Conservation (phyloP, 1,140 invertebrate genomes). For the Meloidogyne chitwoodi region DNA sequence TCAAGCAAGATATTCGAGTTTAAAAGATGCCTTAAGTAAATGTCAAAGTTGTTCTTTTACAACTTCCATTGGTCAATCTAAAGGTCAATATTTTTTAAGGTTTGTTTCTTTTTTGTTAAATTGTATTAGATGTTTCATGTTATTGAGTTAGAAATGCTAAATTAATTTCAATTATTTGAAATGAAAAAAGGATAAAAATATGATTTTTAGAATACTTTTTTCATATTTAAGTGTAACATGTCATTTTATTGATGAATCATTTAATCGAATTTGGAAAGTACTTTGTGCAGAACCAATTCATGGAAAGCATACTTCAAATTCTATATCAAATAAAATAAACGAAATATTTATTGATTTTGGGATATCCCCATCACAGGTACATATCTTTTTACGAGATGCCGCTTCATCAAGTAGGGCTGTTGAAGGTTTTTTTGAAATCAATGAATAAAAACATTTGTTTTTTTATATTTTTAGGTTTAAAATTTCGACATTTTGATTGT, state of each 20-base stretch:
- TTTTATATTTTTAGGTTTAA: background rate
- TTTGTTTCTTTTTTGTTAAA: background rate
- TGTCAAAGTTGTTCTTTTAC: background rate
- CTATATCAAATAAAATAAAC: background rate
- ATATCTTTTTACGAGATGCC: background rate
- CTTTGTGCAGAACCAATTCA: background rate
- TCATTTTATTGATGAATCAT: background rate
- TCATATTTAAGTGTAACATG: background rate
- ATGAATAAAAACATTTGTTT: background rate
- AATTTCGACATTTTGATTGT: background rate
- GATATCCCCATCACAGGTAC: background rate
- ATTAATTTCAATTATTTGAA: no score
- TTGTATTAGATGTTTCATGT: no score
- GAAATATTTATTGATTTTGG: background rate
- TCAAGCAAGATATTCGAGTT: background rate
- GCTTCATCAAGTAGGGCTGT: background rate
- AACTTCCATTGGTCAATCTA: background rate
- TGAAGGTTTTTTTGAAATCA: background rate
- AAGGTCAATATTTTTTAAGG: background rate
- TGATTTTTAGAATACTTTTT: no score
- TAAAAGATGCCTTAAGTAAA: background rate
- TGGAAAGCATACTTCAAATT: background rate
- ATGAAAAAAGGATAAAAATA: no score
- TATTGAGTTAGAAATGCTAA: no score
- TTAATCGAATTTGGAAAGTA: background rate